Evolutionary conservation across 35 echinoderm and acorn worm genomes (phyloP).

Genomic region (Hemicentrotus pulcherrimus): DNA sequence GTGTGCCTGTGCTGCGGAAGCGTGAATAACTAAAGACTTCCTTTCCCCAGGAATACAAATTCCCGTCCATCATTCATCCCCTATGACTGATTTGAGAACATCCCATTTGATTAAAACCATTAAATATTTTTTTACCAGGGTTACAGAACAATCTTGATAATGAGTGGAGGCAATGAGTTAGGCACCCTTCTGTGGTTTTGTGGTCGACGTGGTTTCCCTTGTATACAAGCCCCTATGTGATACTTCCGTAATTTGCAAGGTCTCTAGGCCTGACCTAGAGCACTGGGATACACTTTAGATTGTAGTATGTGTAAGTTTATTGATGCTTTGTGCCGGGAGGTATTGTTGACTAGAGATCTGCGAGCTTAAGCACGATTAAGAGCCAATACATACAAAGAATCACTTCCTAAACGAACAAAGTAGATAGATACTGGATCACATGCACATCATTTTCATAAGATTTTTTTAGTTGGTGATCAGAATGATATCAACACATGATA

Average conservation of each 20-base stretch:
- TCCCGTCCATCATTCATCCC: neutral
- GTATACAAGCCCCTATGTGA: neutral
- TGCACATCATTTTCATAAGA: neutral
- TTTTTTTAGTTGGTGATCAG: neutral
- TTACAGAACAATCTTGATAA: neutral
- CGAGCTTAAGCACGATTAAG: neutral
- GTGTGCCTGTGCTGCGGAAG: neutral
- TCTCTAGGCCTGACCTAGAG: neutral
- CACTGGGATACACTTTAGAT: neutral
- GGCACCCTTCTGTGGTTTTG: neutral
- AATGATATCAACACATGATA: too few relatives aligned
- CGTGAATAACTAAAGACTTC: slow-evolving; percentile 48
- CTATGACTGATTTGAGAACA: neutral
- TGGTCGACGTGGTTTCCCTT: neutral
- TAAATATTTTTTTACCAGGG: neutral
- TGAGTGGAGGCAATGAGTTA: neutral
- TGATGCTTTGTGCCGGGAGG: neutral
- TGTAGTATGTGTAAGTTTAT: neutral
- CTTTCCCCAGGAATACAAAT: neutral
- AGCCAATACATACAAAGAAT: neutral
- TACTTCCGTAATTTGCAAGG: neutral
- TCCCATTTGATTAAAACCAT: slow-evolving; percentile 9
- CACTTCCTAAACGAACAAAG: neutral
- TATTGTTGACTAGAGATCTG: neutral
- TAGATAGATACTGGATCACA: neutral